A percentile compares a stretch with the other conserved stretches of the same genome.
These are phyloP conservation scores for Osmerus eperlanus DNA, from an alignment of 2,113 vertebrate genomes.

Conservation along the genomic window DNA sequence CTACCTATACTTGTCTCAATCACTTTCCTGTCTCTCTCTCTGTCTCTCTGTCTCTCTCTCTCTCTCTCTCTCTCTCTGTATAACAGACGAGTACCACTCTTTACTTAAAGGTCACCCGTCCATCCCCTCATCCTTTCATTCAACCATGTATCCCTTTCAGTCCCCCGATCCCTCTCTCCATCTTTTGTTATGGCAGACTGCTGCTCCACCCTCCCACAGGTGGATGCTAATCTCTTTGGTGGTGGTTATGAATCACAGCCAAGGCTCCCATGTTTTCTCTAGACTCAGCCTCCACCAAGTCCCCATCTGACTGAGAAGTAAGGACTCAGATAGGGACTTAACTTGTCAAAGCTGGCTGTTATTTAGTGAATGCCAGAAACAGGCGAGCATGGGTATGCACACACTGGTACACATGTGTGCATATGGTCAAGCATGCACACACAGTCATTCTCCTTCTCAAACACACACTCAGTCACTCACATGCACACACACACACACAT, in stretches of 20 bases:
- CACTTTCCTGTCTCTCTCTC: background rate
- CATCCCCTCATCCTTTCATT: background rate
- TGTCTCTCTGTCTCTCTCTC: background rate
- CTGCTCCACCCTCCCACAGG: no score
- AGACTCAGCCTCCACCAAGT: background rate
- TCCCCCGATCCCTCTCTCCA: background rate
- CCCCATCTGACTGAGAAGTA: background rate
- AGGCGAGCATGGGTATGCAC: no score
- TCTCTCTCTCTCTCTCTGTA: background rate
- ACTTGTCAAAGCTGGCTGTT: no score
- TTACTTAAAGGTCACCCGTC: no score
- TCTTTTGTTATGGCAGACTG: no score
- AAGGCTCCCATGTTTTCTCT: no score
- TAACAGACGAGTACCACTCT: no score
- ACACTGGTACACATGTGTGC: background rate
- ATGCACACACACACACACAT: background rate
- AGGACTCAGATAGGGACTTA: background rate
- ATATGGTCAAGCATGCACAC: background rate
- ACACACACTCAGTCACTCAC: background rate
- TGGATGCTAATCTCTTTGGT: no score
- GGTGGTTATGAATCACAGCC: no score
- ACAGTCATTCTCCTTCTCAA: background rate
- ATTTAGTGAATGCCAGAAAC: no score
- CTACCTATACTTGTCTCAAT: background rate
- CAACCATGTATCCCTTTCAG: fast-evolving